phyloP scores from a whole-genome alignment of 2,113 vertebrate species.

The Ondatra zibethicus region DNA sequence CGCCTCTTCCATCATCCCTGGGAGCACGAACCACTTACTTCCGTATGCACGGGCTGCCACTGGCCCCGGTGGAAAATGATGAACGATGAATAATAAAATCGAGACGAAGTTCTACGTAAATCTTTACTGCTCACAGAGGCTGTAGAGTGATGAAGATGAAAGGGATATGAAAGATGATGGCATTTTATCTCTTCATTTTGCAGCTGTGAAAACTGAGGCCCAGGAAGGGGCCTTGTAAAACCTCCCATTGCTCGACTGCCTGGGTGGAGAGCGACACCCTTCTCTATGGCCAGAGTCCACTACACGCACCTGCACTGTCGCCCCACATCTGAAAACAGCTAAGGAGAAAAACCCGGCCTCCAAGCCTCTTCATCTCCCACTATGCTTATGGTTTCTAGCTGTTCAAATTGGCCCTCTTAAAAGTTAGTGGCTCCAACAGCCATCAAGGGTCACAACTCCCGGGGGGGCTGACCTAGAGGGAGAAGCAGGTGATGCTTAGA shows the following conservation, averaged over 20 bases:
- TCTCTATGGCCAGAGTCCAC: fast-evolving
- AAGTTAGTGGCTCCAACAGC: fast-evolving
- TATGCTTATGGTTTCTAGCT: conserved; percentile 28
- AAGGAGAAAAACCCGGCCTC: neutral
- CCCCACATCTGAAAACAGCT: neutral
- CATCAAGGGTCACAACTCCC: neutral
- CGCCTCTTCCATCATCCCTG: conserved; percentile 43
- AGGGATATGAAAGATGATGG: neutral
- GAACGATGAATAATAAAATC: conserved; percentile 60
- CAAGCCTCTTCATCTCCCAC: neutral
- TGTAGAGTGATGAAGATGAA: conserved; percentile 24
- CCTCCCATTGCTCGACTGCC: fast-evolving
- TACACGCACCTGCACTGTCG: fast-evolving
- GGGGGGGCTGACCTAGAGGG: neutral
- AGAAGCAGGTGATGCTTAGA: conserved; percentile 29
- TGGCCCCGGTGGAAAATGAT: conserved; percentile 20
- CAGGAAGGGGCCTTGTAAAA: neutral
- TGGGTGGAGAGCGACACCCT: too few species aligned
- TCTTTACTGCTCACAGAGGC: conserved; percentile 40
- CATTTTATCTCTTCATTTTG: neutral
- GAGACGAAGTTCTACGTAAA: conserved; percentile 61
- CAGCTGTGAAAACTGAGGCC: neutral
- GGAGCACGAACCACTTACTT: conserved; percentile 31
- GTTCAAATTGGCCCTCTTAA: neutral
- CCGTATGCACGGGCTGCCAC: neutral